Evolutionary conservation across 1,140 invertebrate species (phyloP), one percentile per base, ranked within the genome.

Genomic region (Musca vetustissima): DNA sequence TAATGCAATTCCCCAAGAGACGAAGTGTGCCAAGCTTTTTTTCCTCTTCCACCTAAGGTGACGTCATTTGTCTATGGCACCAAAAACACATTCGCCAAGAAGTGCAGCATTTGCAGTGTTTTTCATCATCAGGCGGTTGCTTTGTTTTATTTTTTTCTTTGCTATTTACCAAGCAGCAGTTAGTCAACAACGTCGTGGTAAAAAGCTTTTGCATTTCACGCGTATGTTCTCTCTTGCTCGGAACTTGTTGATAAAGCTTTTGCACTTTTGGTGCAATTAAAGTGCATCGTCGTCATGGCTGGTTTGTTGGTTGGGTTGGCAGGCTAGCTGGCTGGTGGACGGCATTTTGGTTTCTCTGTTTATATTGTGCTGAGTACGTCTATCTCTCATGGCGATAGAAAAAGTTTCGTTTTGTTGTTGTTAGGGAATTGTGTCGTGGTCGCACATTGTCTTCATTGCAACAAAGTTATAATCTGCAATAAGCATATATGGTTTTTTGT

Each of bases 381-480:
- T n/a, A n/a, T n/a, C 21, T 52, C 21, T 52, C 21, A 14, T 15
- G n/a, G 21, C 24, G 17, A 36, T 24, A 43, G 8, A 61, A 43
- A 61, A 61, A 61, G 28, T 43, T 36, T 11, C 11, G 11, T 43
- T 55, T 61, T n/a, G n/a, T 32, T 24, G 55, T 61, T 61, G 22
- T 61, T 61, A 13, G 57, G 28, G 43, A 61, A 61, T 61, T 61
- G 57, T 61, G 57, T 61, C 57, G 57, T 61, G 57, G 57, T 61
- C 57, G 28, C 28, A 61, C n/a, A 61, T 61, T 61, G 28, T 61
- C 57, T 28, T 36, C 32, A 21, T 28, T 28, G 28, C 8, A 4
- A 28, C 3, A 28, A 28, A 28, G 3, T 28, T 28, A 8, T 8
- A 28, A 28, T 28, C 8, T 28, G 28, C 28, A 28, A 4, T 28